phyloP scores from a whole-genome alignment of 2,797 vertebrate species.

The Hybognathus amarus region DNA sequence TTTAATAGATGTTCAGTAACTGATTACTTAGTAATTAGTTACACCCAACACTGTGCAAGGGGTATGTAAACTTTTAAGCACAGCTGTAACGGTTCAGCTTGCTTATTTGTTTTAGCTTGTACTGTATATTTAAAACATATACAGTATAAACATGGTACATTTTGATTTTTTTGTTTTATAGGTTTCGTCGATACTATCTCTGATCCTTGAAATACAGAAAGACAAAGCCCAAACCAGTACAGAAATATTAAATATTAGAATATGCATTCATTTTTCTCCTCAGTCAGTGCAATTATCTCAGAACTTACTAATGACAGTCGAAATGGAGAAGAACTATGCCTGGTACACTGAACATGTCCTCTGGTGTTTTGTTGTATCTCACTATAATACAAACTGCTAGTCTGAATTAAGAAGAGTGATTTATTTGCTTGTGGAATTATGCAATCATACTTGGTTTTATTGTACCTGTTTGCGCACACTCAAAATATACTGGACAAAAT shows the following conservation, averaged over 20 bases:
- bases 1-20: no score
- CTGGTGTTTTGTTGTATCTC: not conserved
- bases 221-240: not conserved
- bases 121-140: not conserved
- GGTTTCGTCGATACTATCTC: not conserved
- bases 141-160: not conserved
- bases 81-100: not conserved
- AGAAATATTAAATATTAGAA: conserved; percentile 6
- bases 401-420: not conserved
- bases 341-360: not conserved
- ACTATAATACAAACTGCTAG: not conserved
- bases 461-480: not conserved
- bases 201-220: not conserved
- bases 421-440: not conserved
- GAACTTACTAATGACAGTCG: no score
- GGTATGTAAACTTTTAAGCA: not conserved
- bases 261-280: not conserved
- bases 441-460: not conserved
- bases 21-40: no score
- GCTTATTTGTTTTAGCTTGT: not conserved
- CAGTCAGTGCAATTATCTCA: not conserved
- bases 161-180: not conserved
- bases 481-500: not conserved
- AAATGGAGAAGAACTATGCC: not conserved
- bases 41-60: no score